phyloP scores from a whole-genome alignment of 1,140 invertebrate species.

The Caenorhabditis elegans region WBcel235 BX284605.5:12563001-12563500 shows the following conservation, averaged over 20 bases:
- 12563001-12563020: not conserved
- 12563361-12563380: not conserved
- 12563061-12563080: not conserved
- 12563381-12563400: not conserved
- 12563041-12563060: not conserved
- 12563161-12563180: not conserved
- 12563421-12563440: not conserved
- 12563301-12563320: not conserved
- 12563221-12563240: not conserved
- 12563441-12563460: not conserved
- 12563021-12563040: not conserved
- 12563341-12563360: not conserved
- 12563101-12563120: not conserved
- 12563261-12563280: not conserved
- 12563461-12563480: not conserved
- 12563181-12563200: not conserved
- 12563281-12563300: not conserved
- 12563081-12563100: too few species aligned
- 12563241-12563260: not conserved
- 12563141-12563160: not conserved
- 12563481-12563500: constrained; percentile 43
- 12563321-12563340: not conserved
- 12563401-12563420: not conserved
- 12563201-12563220: constrained; percentile 8
- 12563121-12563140: not conserved